Base-by-base conservation (phyloP, 2,888 invertebrate genomes). In the Cosmia trapezina region DNA sequence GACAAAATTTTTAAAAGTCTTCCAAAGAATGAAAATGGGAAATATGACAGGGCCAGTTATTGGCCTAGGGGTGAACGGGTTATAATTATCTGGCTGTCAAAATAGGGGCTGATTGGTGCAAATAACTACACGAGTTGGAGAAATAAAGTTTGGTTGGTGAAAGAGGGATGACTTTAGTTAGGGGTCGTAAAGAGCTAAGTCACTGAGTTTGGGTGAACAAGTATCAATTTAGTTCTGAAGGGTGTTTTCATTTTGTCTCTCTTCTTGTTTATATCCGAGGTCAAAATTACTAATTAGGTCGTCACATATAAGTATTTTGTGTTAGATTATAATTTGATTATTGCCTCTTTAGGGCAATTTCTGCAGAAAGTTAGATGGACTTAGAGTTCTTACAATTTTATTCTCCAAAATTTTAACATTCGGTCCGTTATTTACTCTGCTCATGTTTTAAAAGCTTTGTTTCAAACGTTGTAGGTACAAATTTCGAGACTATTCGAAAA, bases 11-110 rank as follows among this genome's bases (percentile, higher is more conserved):
- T 86, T 80, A 73, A 85, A 83, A 77, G 86, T 65, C 77, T 56
- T 66, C 69, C 76, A 75, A 81, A 83, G 70, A 83, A 83, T 78
- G 57, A 56, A 56, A 71, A 72, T 70, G 53, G 76, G 72, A 49
- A 78, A 73, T 78, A 77, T 82, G 85, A 86, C 86, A 80, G 76
- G 43, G n/a, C 60, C 81, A 85, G 86, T 77, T 76, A 76, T 70
- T 76, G 57, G 76, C 85, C 82, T 60, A 12, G 60, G 80, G 86
- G 85, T 59, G 72, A 68, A 80, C 53, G 86, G 78, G 85, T 80
- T 80, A 83, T 86, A 86, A 86, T 86, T 86, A 86, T 78, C 69
- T 72, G 66, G 33, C 76, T 83, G 80, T 83, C 84, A 85, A 76
- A 85, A 82, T 82, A 78, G 68, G 73, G 62, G 76, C 45, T 70